Evolutionary conservation across 2,888 invertebrate species (phyloP).

Genomic region (Rutpela maculata): DNA sequence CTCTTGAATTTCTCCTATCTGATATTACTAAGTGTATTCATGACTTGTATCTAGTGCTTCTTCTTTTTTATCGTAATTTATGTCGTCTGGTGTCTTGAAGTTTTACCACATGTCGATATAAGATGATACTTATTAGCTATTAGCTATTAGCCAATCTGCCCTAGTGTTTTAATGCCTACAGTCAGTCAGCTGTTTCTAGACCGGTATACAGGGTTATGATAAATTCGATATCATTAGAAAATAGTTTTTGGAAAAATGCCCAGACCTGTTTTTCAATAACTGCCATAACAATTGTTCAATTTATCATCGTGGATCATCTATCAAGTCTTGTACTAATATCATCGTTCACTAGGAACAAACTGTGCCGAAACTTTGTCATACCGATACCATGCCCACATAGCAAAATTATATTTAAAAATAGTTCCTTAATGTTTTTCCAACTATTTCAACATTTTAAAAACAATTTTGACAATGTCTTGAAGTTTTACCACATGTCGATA

Average conservation of each 20-base stretch:
- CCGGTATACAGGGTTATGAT: background rate
- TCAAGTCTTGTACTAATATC: too few species aligned
- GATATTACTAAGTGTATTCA: constrained; percentile 28
- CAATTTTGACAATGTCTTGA: background rate
- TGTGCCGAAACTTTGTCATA: too few species aligned
- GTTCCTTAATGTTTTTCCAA: too few species aligned
- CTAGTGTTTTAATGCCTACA: background rate
- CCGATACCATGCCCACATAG: too few species aligned
- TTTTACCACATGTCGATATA: constrained; percentile 1
- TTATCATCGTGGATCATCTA: too few species aligned
- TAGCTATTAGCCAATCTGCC: background rate
- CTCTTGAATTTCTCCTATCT: constrained; percentile 25
- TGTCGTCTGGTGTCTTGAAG: background rate
- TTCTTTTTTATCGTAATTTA: constrained; percentile 10
- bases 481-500: background rate
- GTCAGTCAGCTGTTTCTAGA: background rate
- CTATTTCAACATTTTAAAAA: too few species aligned
- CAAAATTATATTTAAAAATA: too few species aligned
- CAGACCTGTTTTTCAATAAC: too few species aligned
- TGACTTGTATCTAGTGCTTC: constrained; percentile 28
- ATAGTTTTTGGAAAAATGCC: too few species aligned
- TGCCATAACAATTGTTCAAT: too few species aligned
- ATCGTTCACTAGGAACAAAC: too few species aligned
- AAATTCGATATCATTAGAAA: too few species aligned
- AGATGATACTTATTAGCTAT: background rate